Conservation (phyloP, 2,888 invertebrate species). For the Hemistola chrysoprasaria region DNA sequence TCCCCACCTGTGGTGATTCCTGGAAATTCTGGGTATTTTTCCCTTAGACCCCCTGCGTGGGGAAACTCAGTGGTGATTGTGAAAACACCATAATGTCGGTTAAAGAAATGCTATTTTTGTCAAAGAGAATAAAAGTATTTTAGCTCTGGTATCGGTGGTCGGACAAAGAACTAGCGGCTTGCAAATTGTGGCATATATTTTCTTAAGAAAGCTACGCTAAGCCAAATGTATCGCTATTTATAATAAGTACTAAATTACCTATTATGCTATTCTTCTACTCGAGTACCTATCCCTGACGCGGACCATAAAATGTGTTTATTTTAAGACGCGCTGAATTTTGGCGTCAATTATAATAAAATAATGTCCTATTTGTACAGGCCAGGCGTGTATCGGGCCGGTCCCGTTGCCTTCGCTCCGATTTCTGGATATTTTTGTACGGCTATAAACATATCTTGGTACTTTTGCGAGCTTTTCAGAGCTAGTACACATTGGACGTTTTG, state of each 20-base stretch:
- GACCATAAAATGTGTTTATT: conserved; percentile 37
- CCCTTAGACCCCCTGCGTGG: no score
- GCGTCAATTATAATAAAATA: conserved; percentile 21
- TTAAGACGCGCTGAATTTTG: conserved; percentile 27
- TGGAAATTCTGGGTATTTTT: no score
- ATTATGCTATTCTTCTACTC: conserved; percentile 34
- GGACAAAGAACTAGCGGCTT: conserved; percentile 35
- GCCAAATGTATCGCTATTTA: conserved; percentile 27
- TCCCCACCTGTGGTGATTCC: no score
- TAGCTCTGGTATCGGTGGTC: conserved; percentile 74
- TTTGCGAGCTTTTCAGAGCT: neutral
- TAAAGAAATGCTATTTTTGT: conserved; percentile 76
- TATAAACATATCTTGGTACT: conserved; percentile 7
- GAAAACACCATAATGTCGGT: no score
- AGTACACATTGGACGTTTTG: no score
- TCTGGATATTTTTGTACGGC: conserved; percentile 50
- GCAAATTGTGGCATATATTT: conserved; percentile 12
- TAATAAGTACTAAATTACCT: conserved; percentile 37
- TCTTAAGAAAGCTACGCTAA: conserved; percentile 6
- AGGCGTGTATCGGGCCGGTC: conserved; percentile 29
- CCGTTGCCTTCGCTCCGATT: conserved; percentile 17
- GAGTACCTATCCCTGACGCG: conserved; percentile 25
- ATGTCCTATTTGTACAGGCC: conserved; percentile 35
- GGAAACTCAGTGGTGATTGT: no score
- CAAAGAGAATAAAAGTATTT: conserved; percentile 65